phyloP scores from a whole-genome alignment of 2,888 invertebrate species.

The Parthenolecanium corni region DNA sequence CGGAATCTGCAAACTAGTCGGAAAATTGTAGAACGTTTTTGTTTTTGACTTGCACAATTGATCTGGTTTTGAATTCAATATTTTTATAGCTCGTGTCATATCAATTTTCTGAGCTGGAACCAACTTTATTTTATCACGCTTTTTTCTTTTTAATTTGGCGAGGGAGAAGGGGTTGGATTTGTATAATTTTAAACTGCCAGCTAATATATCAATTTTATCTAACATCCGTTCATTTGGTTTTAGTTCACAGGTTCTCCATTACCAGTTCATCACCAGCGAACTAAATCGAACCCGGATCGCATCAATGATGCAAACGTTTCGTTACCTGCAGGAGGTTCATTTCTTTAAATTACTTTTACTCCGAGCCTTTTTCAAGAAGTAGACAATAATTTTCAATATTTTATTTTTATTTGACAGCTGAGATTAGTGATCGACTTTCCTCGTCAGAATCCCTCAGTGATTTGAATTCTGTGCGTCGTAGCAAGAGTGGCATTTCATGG shows the following conservation, averaged over 20 bases:
- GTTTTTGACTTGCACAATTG: too few relatives aligned
- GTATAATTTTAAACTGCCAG: too few relatives aligned
- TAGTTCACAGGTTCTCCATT: slow-evolving; percentile 36
- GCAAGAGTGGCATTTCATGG: slow-evolving; percentile 38
- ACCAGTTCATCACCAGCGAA: slow-evolving; percentile 45
- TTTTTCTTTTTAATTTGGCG: too few relatives aligned
- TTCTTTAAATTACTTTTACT: slow-evolving; percentile 1
- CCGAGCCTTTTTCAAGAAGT: background rate
- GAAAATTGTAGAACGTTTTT: too few relatives aligned
- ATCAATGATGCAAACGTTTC: slow-evolving; percentile 35
- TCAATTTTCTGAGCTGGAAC: too few relatives aligned
- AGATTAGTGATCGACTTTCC: slow-evolving; percentile 41
- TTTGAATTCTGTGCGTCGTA: slow-evolving; percentile 38
- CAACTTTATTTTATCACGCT: too few relatives aligned
- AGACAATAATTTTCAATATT: slow-evolving; percentile 4
- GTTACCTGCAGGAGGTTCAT: slow-evolving; percentile 35
- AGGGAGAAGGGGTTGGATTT: too few relatives aligned
- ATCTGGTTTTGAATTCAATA: too few relatives aligned
- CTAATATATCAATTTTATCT: too few relatives aligned
- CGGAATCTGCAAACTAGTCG: too few relatives aligned
- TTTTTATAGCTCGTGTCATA: too few relatives aligned
- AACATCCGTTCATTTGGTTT: too few relatives aligned
- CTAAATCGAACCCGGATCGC: slow-evolving; percentile 54
- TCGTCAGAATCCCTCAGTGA: slow-evolving; percentile 52
- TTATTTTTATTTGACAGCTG: slow-evolving; percentile 19